phyloP scores from a whole-genome alignment of 1,140 invertebrate species.

The Portunus trituberculatus region DNA sequence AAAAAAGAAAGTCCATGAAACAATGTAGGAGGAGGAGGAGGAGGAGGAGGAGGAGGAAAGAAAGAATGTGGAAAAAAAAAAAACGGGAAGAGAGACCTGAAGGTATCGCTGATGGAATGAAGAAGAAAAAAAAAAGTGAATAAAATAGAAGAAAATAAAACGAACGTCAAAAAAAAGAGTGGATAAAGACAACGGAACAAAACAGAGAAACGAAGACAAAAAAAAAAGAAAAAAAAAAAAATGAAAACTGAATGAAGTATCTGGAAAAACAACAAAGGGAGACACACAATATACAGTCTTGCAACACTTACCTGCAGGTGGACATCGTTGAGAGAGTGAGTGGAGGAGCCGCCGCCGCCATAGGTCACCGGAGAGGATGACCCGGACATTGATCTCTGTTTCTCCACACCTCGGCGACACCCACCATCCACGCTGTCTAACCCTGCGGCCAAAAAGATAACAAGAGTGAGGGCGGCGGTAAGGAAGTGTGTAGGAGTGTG shows the following conservation, averaged over 20 bases:
- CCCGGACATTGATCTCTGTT: slow-evolving; percentile 73
- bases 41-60: too few relatives aligned
- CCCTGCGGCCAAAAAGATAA: background rate
- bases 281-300: background rate
- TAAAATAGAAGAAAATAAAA: too few relatives aligned
- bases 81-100: too few relatives aligned
- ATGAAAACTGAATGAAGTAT: background rate
- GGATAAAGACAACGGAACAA: background rate
- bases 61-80: too few relatives aligned
- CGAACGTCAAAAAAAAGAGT: too few relatives aligned
- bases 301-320: slow-evolving; percentile 85
- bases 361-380: slow-evolving; percentile 78
- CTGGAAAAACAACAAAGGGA: background rate
- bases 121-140: too few relatives aligned
- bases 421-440: slow-evolving; percentile 61
- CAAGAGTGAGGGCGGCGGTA: slow-evolving; percentile 5
- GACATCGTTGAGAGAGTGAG: slow-evolving; percentile 91
- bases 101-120: too few relatives aligned
- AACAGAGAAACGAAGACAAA: background rate
- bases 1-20: too few relatives aligned
- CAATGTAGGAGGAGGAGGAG: too few relatives aligned
- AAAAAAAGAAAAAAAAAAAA: background rate
- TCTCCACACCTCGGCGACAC: slow-evolving; percentile 64
- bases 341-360: slow-evolving; percentile 86
- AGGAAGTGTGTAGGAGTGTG: background rate